Conservation (phyloP, 2,888 invertebrate species). For the Lampropteryx suffumata region DNA sequence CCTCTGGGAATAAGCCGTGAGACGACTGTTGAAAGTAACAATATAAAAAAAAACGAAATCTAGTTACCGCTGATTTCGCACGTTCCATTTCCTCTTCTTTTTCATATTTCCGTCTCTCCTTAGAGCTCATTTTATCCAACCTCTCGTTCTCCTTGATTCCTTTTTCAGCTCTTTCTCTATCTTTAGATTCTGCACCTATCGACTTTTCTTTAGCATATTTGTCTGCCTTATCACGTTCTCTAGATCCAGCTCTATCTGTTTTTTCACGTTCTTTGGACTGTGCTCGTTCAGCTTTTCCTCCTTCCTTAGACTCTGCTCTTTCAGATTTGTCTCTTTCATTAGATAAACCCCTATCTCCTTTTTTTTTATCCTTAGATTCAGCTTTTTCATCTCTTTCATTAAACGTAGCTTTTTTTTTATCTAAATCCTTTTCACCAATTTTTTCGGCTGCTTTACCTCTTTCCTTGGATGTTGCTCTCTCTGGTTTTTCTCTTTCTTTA, state of each 20-base stretch:
- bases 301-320: conserved; percentile 10
- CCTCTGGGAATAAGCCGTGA: no score
- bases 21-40: no score
- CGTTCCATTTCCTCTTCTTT: conserved; percentile 15
- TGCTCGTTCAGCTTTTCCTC: conserved; percentile 16
- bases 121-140: conserved; percentile 15
- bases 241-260: conserved; percentile 13
- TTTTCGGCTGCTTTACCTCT: conserved; percentile 5
- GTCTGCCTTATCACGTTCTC: not conserved
- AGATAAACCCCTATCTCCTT: conserved; percentile 7
- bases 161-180: conserved; percentile 13
- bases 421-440: no score
- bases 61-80: conserved; percentile 14
- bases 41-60: not conserved
- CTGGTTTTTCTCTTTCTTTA: conserved; percentile 6
- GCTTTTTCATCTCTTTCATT: conserved; percentile 17
- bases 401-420: not conserved
- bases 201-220: not conserved
- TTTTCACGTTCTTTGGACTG: conserved; percentile 25
- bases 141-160: conserved; percentile 18
- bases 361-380: conserved; percentile 8
- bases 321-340: conserved; percentile 18
- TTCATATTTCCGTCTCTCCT: conserved; percentile 20
- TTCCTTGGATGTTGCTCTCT: conserved; percentile 12
- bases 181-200: not conserved